These are phyloP conservation scores for Sebastes melanostomus DNA, from an alignment of 2,797 vertebrate genomes.

Conservation along the genomic window DNA sequence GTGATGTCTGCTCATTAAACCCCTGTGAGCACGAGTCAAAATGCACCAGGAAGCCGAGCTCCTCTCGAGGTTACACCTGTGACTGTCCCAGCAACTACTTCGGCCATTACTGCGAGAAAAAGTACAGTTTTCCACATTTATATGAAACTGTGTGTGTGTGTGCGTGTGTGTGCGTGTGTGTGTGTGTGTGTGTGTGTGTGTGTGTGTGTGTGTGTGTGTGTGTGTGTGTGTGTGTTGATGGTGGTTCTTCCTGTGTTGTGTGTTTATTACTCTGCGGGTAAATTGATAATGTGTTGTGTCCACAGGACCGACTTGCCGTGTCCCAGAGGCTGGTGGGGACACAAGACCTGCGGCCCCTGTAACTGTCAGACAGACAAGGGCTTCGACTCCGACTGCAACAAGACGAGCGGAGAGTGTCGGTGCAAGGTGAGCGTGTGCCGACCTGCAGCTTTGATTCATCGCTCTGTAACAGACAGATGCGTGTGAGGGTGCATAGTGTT, in stretches of 20 bases:
- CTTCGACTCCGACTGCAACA: slow-evolving; percentile 95
- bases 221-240: not conserved
- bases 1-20: slow-evolving; percentile 89
- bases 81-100: slow-evolving; percentile 90
- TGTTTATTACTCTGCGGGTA: not conserved
- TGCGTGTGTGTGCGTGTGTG: too few relatives aligned
- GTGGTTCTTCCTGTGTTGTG: not conserved
- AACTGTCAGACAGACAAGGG: slow-evolving; percentile 88
- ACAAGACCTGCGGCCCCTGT: slow-evolving; percentile 94
- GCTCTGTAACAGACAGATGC: not conserved
- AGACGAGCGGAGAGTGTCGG: slow-evolving; percentile 92
- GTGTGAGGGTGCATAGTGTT: not conserved
- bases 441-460: not conserved
- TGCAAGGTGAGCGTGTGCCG: slow-evolving; percentile 87
- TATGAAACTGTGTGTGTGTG: not conserved
- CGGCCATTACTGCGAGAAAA: slow-evolving; percentile 93
- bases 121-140: slow-evolving; percentile 63
- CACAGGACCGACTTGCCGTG: slow-evolving; percentile 89
- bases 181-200: too few relatives aligned
- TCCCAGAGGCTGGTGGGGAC: slow-evolving; percentile 95
- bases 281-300: not conserved
- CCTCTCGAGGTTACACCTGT: slow-evolving; percentile 86
- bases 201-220: too few relatives aligned
- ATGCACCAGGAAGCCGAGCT: slow-evolving; percentile 84
- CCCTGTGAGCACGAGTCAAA: slow-evolving; percentile 90